These are phyloP conservation scores for Agapornis roseicollis DNA, from an alignment of 2,113 vertebrate species.

Conservation along the genomic window DNA sequence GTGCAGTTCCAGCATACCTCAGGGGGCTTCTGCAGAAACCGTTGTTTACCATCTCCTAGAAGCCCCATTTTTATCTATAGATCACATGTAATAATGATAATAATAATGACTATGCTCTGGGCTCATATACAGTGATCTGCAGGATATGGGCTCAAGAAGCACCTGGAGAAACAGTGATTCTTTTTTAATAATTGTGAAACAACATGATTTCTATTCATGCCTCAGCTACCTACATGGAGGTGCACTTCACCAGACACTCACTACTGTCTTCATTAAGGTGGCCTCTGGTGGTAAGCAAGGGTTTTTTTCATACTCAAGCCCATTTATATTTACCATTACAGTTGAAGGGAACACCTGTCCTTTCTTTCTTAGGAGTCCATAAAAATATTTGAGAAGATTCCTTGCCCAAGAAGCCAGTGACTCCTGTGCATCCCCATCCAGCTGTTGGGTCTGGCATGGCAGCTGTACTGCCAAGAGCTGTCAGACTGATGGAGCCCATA, in stretches of 20 bases:
- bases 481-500: neutral
- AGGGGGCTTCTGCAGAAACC: constrained; percentile 1
- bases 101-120: neutral
- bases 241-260: neutral
- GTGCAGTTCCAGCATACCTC: constrained; percentile 3
- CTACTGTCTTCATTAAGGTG: neutral
- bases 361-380: neutral
- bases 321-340: neutral
- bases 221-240: neutral
- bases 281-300: neutral
- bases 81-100: neutral
- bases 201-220: neutral
- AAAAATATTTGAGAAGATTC: neutral
- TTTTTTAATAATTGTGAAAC: neutral
- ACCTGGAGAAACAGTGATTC: neutral
- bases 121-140: neutral
- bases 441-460: neutral
- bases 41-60: constrained; percentile 15
- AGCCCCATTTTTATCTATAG: neutral
- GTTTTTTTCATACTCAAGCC: neutral
- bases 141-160: neutral
- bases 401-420: neutral
- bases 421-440: neutral
- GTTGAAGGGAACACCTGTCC: neutral
- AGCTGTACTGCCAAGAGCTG: neutral